Base-by-base conservation (phyloP, 2,113 vertebrate genomes). In the Numenius arquata region DNA sequence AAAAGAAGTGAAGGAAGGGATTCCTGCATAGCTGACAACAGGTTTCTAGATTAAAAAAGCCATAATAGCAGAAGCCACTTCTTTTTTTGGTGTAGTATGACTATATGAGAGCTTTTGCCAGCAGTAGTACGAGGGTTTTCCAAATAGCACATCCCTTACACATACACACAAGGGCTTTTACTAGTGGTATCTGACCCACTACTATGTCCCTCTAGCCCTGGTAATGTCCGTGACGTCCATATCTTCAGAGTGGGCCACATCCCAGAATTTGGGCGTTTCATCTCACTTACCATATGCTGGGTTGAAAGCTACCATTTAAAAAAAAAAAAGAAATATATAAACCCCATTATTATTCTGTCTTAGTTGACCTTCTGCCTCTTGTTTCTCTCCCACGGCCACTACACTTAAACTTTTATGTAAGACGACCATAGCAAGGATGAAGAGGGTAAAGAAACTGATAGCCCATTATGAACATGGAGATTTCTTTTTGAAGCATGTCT, bases 331-430 rank as follows among this genome's bases (percentile, higher is more conserved):
- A 43, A n/a, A 48, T 9, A 41, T 68, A 92, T 90, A 11, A 95
- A 96, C 4, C 43, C 55, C 87, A 89, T 91, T 97, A 77, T 93
- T 95, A 92, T 96, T 97, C 93, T 73, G 65, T 92, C 95, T 93
- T 85, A 77, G 74, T n/a, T 93, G 95, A 93, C 91, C 82, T 92
- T 84, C 68, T 86, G 90, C 86, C 62, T 94, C 93, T 71, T 90
- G 91, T 59, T 85, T 96, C 74, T 96, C 76, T 96, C 80, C 73
- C 71, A 18, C 2, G 1, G 53, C 27, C 40, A 62, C 61, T 18
- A 25, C 68, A 77, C 89, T 91, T 84, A 25, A 78, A 72, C 87
- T 90, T 88, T 93, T 94, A 66, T 52, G 29, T 73, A 79, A 95
- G 91, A 59, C 2, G 8, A 84, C 68, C 5, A 3, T 3, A 90